A percentile compares a stretch with the other conserved stretches of the same genome.
phyloP scores from a whole-genome alignment of 1,140 invertebrate genomes.

The Drosophila trapezifrons region DNA sequence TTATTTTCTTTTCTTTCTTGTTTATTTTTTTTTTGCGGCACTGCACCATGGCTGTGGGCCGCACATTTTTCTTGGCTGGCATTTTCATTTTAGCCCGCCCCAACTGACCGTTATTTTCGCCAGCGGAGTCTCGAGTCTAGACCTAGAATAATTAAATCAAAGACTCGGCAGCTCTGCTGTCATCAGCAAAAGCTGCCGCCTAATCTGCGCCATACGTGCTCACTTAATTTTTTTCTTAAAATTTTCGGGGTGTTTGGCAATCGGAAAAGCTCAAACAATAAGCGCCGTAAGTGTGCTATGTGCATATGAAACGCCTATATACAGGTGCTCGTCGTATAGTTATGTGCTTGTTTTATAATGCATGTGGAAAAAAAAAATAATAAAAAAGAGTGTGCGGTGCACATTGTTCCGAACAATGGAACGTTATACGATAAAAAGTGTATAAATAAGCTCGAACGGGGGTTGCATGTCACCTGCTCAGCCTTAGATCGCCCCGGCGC shows the following conservation, averaged over 20 bases:
- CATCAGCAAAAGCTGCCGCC: constrained; percentile 38
- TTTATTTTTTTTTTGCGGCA: constrained; percentile 26
- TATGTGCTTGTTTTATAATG: constrained; percentile 70
- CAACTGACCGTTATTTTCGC: constrained; percentile 54
- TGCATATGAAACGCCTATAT: constrained; percentile 38
- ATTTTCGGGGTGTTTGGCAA: constrained; percentile 63
- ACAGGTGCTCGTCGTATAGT: constrained; percentile 23
- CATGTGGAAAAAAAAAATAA: constrained; percentile 59
- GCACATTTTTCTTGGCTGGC: constrained; percentile 41
- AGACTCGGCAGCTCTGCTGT: constrained; percentile 32
- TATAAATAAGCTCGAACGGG: constrained; percentile 68
- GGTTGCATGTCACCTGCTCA: constrained; percentile 69
- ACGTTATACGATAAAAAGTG: constrained; percentile 71
- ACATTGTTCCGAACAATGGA: constrained; percentile 75
- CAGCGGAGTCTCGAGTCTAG: constrained; percentile 12
- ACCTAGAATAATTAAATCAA: constrained; percentile 54
- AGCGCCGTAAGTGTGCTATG: constrained; percentile 51
- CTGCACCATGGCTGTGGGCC: constrained; percentile 46
- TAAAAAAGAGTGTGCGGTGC: constrained; percentile 48
- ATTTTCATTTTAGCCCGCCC: constrained; percentile 35
- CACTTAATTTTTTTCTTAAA: constrained; percentile 27
- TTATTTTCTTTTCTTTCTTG: constrained; percentile 29
- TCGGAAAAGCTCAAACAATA: constrained; percentile 49
- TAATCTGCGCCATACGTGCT: constrained; percentile 66
- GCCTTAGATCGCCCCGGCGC: constrained; percentile 15